Percentiles rank a stretch among this genome's conserved stretches.
phyloP scores from a whole-genome alignment of 2,797 vertebrate genomes.

The Darevskia mixta region DNA sequence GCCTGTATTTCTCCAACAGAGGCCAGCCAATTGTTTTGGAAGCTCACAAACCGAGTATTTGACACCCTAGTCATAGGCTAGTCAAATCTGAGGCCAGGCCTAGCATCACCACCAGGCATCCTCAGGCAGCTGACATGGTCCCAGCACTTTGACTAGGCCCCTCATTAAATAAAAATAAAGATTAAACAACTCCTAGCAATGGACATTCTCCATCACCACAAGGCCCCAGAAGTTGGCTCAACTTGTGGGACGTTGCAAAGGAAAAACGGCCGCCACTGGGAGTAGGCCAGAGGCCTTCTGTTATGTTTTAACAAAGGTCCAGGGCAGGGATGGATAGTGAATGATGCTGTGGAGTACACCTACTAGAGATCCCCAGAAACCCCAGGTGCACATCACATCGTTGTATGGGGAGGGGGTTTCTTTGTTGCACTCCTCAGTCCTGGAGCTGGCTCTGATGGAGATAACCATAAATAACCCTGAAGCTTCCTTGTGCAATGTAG shows the following conservation, averaged over 20 bases:
- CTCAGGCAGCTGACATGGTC: background rate
- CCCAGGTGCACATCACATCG: background rate
- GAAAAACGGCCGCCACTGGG: background rate
- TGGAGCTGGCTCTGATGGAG: background rate
- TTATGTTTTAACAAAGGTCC: background rate
- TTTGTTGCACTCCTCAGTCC: background rate
- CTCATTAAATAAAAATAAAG: background rate
- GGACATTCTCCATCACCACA: background rate
- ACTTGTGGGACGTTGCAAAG: background rate
- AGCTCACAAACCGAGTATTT: background rate
- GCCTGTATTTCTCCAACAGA: background rate
- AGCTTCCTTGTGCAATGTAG: background rate
- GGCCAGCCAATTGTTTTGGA: background rate
- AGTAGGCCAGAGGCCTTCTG: background rate
- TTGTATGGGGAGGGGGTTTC: too few species aligned
- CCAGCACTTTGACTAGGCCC: background rate
- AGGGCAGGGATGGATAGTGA: background rate
- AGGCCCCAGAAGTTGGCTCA: background rate
- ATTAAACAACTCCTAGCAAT: background rate
- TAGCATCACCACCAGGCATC: background rate
- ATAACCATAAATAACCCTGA: background rate
- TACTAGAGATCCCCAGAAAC: background rate
- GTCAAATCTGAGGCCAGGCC: background rate
- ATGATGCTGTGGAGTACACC: background rate
- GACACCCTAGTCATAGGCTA: too few species aligned